Evolutionary conservation across 2,797 vertebrate species (phyloP).

Genomic region (Cygnus olor): DNA sequence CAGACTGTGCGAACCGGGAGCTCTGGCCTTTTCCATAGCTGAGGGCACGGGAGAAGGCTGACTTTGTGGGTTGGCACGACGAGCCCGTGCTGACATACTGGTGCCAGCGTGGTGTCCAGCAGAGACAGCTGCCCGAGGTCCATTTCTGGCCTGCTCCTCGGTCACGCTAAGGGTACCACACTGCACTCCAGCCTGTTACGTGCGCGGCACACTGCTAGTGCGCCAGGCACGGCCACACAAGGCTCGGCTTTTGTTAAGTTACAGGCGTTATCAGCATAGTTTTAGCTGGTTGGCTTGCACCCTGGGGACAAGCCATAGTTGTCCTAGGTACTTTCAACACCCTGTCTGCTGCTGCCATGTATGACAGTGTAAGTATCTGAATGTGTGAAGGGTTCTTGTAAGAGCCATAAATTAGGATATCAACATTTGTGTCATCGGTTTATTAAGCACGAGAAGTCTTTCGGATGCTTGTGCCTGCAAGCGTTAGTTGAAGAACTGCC

Average conservation of each 20-base stretch:
- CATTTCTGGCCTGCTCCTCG: neutral
- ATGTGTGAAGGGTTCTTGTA: slow-evolving; percentile 20
- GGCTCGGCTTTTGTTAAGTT: neutral
- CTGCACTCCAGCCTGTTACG: neutral
- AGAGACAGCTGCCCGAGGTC: neutral
- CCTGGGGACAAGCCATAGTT: neutral
- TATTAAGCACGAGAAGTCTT: slow-evolving; percentile 63
- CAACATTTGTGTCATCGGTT: slow-evolving; percentile 38
- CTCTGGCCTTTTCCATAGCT: neutral
- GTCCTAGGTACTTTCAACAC: slow-evolving; percentile 33
- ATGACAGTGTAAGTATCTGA: neutral
- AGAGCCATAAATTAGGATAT: slow-evolving; percentile 42
- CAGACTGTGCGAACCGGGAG: neutral
- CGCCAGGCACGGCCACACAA: rapidly evolving
- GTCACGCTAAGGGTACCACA: neutral
- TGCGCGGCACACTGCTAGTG: rapidly evolving
- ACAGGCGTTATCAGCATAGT: neutral
- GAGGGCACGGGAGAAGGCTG: neutral
- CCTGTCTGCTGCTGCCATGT: slow-evolving; percentile 20
- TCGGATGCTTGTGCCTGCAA: neutral
- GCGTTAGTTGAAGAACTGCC: neutral
- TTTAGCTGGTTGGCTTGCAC: slow-evolving; percentile 20
- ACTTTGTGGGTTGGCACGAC: neutral
- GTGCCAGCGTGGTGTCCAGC: neutral
- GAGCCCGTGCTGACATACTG: neutral